Evolutionary conservation across 2,113 vertebrate genomes (phyloP).

Genomic region (Anser brachyrhynchus): DNA sequence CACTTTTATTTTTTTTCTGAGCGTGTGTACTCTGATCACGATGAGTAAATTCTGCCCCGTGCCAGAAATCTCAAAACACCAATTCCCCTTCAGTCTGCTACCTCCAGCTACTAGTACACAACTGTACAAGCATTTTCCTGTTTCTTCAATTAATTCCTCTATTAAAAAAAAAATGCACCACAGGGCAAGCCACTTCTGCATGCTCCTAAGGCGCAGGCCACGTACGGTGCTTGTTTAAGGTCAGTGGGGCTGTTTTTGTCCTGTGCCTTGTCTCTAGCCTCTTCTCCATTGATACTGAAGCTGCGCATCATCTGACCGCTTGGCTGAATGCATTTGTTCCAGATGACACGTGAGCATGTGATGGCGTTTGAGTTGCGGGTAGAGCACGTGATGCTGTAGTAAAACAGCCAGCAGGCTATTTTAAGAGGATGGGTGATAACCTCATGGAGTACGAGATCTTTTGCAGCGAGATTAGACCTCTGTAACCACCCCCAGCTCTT

Average conservation of each 20-base stretch:
- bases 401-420: conserved; percentile 39
- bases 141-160: not conserved
- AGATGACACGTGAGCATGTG: conserved; percentile 59
- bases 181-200: fast-evolving
- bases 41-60: not conserved
- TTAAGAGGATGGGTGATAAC: conserved; percentile 53
- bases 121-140: not conserved
- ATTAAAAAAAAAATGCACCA: too few relatives aligned
- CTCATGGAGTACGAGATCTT: conserved; percentile 10
- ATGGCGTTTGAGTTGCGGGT: conserved; percentile 19
- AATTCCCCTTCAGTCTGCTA: not conserved
- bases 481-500: not conserved
- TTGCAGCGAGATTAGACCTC: not conserved
- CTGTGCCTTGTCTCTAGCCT: not conserved
- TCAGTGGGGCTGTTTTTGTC: not conserved
- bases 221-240: not conserved
- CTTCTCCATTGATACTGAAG: not conserved
- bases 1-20: not conserved
- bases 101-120: not conserved
- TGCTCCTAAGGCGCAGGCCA: not conserved
- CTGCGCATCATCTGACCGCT: conserved; percentile 29
- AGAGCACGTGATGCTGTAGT: conserved; percentile 38
- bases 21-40: fast-evolving
- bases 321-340: conserved; percentile 40
- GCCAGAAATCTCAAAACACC: not conserved